These are phyloP conservation scores for Drosophila paranaensis DNA, from an alignment of 2,888 invertebrate genomes.

Conservation along the genomic window DNA sequence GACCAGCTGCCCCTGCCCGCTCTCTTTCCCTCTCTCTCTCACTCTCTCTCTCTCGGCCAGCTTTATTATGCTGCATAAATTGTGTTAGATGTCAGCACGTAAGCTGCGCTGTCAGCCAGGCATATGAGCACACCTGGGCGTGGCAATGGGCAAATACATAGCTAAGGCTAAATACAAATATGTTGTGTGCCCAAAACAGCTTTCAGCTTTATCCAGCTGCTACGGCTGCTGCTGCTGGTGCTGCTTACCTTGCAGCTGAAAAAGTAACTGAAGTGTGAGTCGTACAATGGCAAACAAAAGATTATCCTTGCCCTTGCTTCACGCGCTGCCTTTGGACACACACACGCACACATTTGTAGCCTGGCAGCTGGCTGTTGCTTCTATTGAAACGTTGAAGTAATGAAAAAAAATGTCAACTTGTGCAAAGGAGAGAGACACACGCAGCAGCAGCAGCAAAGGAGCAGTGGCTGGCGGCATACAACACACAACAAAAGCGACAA, in stretches of 20 bases:
- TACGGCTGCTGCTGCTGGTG: constrained; percentile 19
- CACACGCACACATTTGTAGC: constrained; percentile 29
- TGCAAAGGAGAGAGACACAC: constrained; percentile 33
- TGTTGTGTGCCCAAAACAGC: constrained; percentile 46
- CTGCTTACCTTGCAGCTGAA: constrained; percentile 53
- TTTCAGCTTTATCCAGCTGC: constrained; percentile 17
- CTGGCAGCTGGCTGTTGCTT: constrained; percentile 40
- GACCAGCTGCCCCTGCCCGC: constrained; percentile 1
- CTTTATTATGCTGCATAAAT: constrained; percentile 68
- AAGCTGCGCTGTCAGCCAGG: constrained; percentile 58
- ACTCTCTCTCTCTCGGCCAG: neutral
- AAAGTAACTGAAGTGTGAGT: constrained; percentile 48
- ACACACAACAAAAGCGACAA: constrained; percentile 43
- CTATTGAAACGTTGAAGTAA: constrained; percentile 78
- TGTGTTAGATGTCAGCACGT: constrained; percentile 61
- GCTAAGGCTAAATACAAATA: constrained; percentile 53
- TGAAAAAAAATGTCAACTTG: constrained; percentile 78
- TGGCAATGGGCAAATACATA: constrained; percentile 26
- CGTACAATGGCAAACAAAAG: constrained; percentile 72
- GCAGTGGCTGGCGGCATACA: constrained; percentile 12
- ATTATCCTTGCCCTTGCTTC: constrained; percentile 77
- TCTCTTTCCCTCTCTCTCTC: neutral
- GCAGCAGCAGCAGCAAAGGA: constrained; percentile 15
- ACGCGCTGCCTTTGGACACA: constrained; percentile 51
- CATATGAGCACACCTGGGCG: constrained; percentile 33